Evolutionary conservation across 2,888 invertebrate genomes (phyloP), one percentile per base, ranked within the genome.

Genomic region (Anodontia alba): DNA sequence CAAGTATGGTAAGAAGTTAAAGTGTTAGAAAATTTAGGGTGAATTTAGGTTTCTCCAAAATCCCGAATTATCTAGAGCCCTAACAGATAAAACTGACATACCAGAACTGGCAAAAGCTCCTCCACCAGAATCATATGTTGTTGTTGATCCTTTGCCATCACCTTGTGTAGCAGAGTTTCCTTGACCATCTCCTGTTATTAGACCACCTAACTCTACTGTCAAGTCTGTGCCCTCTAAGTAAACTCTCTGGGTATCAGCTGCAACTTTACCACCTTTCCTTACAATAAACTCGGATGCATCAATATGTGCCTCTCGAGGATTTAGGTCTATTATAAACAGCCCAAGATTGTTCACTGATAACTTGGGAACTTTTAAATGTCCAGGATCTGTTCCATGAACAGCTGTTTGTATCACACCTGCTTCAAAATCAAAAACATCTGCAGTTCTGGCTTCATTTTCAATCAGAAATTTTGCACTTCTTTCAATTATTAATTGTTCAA

Each of bases 21-120:
- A n/a, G n/a, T n/a, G n/a, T n/a, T n/a, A n/a, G n/a, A n/a, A n/a
- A n/a, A n/a, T n/a, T n/a, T n/a, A n/a, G n/a, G n/a, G n/a, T n/a
- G n/a, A n/a, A n/a, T n/a, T n/a, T n/a, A n/a, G n/a, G n/a, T n/a
- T n/a, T n/a, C n/a, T n/a, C n/a, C n/a, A n/a, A n/a, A n/a, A n/a
- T n/a, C n/a, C n/a, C n/a, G n/a, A n/a, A n/a, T n/a, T n/a, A n/a
- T n/a, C n/a, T n/a, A n/a, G n/a, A n/a, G n/a, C n/a, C n/a, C n/a
- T n/a, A n/a, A n/a, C n/a, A n/a, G n/a, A n/a, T n/a, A n/a, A n/a
- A n/a, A n/a, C n/a, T n/a, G n/a, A n/a, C n/a, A n/a, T n/a, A 91
- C 91, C 90, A 81, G 43, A 49, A 43, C 89, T 84, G 42, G 89
- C 89, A 79, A 90, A 83, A 1, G 89, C 87, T 42, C 81, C 91